Evolutionary conservation across 2,113 vertebrate genomes (phyloP).

Genomic region (Silurus meridionalis): DNA sequence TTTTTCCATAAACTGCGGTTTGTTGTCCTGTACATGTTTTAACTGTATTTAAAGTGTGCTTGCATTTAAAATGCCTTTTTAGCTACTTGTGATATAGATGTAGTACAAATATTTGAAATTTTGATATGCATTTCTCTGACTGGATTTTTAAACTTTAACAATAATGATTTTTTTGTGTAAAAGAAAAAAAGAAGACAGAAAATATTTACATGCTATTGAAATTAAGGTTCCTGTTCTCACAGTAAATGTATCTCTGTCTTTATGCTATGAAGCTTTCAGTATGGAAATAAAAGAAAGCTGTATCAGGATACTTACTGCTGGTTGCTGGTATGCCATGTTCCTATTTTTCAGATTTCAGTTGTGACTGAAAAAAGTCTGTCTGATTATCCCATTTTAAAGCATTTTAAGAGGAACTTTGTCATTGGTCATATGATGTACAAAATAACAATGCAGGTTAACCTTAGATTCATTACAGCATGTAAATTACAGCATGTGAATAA

Average conservation of each 20-base stretch:
- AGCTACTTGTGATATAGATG: too few relatives aligned
- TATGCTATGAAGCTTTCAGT: neutral
- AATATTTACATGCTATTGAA: neutral
- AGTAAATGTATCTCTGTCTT: neutral
- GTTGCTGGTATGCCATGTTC: slow-evolving; percentile 52
- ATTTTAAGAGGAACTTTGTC: neutral
- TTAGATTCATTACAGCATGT: neutral
- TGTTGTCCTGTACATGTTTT: too few relatives aligned
- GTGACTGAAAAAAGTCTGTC: neutral
- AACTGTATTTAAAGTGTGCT: too few relatives aligned
- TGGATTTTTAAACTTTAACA: neutral
- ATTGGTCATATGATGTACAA: neutral
- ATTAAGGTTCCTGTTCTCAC: neutral
- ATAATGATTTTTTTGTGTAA: neutral
- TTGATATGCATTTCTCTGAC: neutral
- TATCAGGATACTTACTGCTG: slow-evolving; percentile 46
- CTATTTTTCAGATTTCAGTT: neutral
- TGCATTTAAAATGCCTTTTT: too few relatives aligned
- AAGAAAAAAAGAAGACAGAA: neutral
- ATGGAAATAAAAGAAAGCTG: neutral
- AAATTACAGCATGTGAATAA: neutral
- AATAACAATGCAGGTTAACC: neutral
- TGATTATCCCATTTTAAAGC: neutral
- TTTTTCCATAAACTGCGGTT: too few relatives aligned
- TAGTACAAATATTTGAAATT: neutral